These are phyloP conservation scores for Scomber japonicus DNA, from an alignment of 2,113 vertebrate species.

Conservation along the genomic window DNA sequence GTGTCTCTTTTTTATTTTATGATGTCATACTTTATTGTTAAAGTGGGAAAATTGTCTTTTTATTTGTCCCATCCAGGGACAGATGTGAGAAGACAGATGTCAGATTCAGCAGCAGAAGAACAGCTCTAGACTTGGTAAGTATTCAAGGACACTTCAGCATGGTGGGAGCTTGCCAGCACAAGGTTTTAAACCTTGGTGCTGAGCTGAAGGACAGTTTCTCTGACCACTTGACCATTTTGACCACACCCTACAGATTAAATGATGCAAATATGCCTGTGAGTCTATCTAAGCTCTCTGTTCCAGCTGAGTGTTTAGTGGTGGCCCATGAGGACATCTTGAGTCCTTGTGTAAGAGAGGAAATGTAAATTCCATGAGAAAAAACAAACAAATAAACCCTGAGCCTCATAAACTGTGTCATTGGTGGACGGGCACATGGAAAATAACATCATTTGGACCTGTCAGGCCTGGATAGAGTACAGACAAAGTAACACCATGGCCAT, in stretches of 20 bases:
- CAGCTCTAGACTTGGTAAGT: conserved; percentile 21
- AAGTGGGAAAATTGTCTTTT: conserved; percentile 3
- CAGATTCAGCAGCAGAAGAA: conserved; percentile 14
- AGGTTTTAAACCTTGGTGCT: background rate
- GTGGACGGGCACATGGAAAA: conserved; percentile 76
- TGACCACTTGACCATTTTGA: conserved; percentile 55
- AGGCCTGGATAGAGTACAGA: conserved; percentile 56
- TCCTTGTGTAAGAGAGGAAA: conserved; percentile 71
- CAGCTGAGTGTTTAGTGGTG: conserved; percentile 54
- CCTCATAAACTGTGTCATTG: conserved; percentile 75
- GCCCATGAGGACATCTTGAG: conserved; percentile 52
- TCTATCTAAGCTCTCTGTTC: conserved; percentile 49
- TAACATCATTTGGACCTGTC: conserved; percentile 72
- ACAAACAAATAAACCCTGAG: conserved; percentile 80
- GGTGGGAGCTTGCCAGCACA: conserved; percentile 16
- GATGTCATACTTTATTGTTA: conserved; percentile 17
- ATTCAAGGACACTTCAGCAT: conserved; percentile 34
- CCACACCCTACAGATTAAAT: conserved; percentile 64
- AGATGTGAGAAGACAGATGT: conserved; percentile 5
- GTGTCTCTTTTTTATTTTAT: background rate
- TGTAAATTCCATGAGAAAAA: conserved; percentile 80
- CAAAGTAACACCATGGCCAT: conserved; percentile 51
- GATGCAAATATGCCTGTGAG: conserved; percentile 52
- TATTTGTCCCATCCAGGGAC: conserved; percentile 17
- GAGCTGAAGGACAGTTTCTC: conserved; percentile 57